These are phyloP conservation scores for Dendrophyllia cribrosa DNA, from an alignment of 64 coral and sea anemone species.

Conservation along the genomic window DNA sequence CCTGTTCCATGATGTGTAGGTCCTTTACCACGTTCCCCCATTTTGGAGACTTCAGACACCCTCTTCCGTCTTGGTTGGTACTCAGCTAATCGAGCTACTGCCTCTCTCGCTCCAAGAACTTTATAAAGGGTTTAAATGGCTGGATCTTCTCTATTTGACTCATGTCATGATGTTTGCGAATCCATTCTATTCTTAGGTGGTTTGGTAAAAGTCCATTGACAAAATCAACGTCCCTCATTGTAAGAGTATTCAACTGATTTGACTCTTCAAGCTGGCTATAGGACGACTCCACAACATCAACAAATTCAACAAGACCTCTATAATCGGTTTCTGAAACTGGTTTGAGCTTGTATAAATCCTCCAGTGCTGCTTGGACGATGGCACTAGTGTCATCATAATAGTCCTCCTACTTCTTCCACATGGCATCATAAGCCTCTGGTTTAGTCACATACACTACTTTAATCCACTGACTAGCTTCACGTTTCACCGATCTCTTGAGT, in stretches of 20 bases:
- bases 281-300: constrained; percentile 69
- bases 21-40: constrained; percentile 15
- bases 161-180: constrained; percentile 58
- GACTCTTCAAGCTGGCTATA: constrained; percentile 81
- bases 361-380: constrained; percentile 80
- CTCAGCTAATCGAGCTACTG: constrained; percentile 64
- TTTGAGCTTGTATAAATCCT: constrained; percentile 76
- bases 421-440: no score
- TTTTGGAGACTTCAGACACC: constrained; percentile 22
- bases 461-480: constrained; percentile 75
- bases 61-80: constrained; percentile 9
- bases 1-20: constrained; percentile 27
- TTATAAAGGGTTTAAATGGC: constrained; percentile 79
- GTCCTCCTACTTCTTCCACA: constrained; percentile 82
- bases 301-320: constrained; percentile 68
- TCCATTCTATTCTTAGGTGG: constrained; percentile 81
- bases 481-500: constrained; percentile 78
- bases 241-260: constrained; percentile 72
- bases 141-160: constrained; percentile 51
- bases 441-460: no score
- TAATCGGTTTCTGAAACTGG: no score
- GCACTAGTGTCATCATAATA: constrained; percentile 84
- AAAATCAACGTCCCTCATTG: constrained; percentile 82
- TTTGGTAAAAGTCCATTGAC: constrained; percentile 67
- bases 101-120: constrained; percentile 67